Percentiles rank a stretch among this genome's conserved stretches.
Conservation (phyloP, 2,888 invertebrate species). For the Rotaria magnacalcarata region DNA sequence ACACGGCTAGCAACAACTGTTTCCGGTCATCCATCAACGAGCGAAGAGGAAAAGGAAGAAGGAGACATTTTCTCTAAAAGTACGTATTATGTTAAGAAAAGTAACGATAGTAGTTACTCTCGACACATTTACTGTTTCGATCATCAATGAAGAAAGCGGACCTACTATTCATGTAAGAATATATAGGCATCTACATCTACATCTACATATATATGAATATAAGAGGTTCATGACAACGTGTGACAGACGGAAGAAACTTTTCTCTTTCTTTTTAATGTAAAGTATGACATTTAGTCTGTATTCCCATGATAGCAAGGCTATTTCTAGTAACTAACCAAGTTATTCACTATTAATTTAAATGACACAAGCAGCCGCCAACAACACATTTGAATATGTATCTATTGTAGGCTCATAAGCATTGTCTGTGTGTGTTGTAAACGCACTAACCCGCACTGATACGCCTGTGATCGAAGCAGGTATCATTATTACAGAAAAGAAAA, state of each 20-base stretch:
- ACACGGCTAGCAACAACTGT: not conserved
- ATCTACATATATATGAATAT: not conserved
- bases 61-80: not conserved
- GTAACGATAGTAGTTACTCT: not conserved
- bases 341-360: not conserved
- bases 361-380: not conserved
- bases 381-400: not conserved
- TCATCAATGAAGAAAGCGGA: not conserved
- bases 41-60: not conserved
- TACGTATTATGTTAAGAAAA: not conserved
- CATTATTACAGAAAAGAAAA: not conserved
- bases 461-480: not conserved
- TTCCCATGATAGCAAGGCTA: not conserved
- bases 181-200: not conserved
- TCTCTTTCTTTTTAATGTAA: not conserved
- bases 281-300: not conserved
- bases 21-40: constrained; percentile 11
- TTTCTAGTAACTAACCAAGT: not conserved
- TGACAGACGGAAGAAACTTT: not conserved
- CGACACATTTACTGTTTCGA: not conserved
- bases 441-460: not conserved
- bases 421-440: not conserved
- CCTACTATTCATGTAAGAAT: not conserved
- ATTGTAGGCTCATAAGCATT: not conserved
- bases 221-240: not conserved